Conservation (phyloP, 2,113 vertebrate genomes). For the Hemiprocne comata region DNA sequence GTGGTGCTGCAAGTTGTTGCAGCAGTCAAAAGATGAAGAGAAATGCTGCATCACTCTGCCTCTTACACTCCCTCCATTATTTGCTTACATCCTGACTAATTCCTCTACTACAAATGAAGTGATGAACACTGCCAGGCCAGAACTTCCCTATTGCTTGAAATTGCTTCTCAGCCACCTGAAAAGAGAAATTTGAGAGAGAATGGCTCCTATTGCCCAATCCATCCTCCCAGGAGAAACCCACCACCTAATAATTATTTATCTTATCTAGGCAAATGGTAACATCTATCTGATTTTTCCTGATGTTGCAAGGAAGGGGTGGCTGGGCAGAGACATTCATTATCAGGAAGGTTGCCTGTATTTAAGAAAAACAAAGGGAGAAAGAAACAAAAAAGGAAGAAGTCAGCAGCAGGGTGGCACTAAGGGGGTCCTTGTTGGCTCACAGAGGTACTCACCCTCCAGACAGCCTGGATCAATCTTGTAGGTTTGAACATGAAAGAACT, state of each 20-base stretch:
- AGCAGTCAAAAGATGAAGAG: background rate
- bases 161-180: slow-evolving; percentile 27
- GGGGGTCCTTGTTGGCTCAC: background rate
- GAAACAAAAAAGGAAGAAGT: background rate
- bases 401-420: background rate
- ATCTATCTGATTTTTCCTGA: background rate
- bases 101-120: background rate
- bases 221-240: background rate
- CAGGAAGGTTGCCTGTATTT: background rate
- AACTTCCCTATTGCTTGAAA: slow-evolving; percentile 4
- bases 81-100: slow-evolving; percentile 11
- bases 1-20: background rate
- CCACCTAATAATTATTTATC: slow-evolving; percentile 1
- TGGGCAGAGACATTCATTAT: background rate
- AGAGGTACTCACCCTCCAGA: background rate
- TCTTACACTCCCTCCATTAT: background rate
- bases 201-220: background rate
- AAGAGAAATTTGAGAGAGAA: slow-evolving; percentile 15
- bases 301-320: background rate
- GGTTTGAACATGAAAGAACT: background rate
- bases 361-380: background rate
- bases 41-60: background rate
- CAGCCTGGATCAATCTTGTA: background rate
- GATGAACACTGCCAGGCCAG: background rate
- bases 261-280: background rate